Base-by-base conservation (phyloP, 2,113 vertebrate genomes). In the Rhinichthys klamathensis region DNA sequence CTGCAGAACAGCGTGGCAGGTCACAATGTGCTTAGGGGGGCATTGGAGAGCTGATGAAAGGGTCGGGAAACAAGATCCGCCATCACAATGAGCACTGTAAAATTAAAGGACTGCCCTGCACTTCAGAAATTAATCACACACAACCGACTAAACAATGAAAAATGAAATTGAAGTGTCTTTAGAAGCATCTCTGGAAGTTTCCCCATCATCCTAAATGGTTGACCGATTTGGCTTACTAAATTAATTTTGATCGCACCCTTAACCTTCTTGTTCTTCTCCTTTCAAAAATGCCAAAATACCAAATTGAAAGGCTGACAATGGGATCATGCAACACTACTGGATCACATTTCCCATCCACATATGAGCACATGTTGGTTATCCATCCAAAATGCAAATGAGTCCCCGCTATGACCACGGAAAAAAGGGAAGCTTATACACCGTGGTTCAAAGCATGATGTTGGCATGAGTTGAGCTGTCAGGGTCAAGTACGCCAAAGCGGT, bases 61-160 rank as follows among this genome's bases (percentile, higher is more conserved):
- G 67, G 91, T 92, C 92, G 88, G 88, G 93, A 94, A 93, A 95
- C 84, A 67, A 82, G 92, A 95, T 92, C 88, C 74, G 3, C 83
- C 87, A 84, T 83, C 38, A 87, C 74, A 83, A 51, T 49, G 76
- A 74, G 81, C 84, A 92, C 91, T 90, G 90, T 87, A 86, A 91
- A 91, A 91, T 90, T 85, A 85, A 87, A 63, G 79, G 85, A 83
- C 69, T 56, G 38, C 38, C 76, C 87, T 56, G 78, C 85, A 58
- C 83, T 85, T 85, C 46, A 65, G 78, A 74, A 78, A 74, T 84
- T 12, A 32, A 82, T 67, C 21, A 72, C 23, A 72, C 44, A n/a
- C 46, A 38, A 56, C 1, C 6, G 12, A 67, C 41, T 35, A 2
- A 67, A 49, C 44, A 51, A 76, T 21, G 1, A 27, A 18, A 54